These are phyloP conservation scores for Caerostris extrusa DNA, from an alignment of 1,140 invertebrate genomes.

Conservation along the genomic window DNA sequence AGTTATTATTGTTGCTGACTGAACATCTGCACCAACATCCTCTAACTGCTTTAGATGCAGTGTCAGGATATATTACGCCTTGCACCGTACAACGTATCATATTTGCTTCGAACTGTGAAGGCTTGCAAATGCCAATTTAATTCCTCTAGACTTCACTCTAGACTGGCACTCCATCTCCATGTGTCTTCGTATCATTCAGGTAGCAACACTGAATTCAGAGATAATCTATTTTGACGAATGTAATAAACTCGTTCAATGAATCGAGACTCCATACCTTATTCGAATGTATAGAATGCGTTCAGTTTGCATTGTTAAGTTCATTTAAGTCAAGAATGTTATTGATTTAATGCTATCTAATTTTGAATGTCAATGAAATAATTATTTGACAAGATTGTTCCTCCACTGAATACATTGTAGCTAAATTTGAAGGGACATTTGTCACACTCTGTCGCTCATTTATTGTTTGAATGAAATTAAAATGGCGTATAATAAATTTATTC, in stretches of 20 bases:
- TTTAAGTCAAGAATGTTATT: neutral
- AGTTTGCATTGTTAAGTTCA: neutral
- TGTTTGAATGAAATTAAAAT: no score
- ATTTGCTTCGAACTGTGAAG: neutral
- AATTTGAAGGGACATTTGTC: no score
- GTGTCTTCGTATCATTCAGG: neutral
- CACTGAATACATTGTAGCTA: no score
- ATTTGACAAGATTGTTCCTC: neutral
- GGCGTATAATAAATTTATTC: no score
- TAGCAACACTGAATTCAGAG: neutral
- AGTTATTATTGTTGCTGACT: no score
- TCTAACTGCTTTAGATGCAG: neutral
- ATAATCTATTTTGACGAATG: neutral
- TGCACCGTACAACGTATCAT: neutral
- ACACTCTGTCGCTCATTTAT: no score
- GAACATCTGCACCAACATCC: neutral
- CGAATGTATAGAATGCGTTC: neutral
- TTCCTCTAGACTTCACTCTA: neutral
- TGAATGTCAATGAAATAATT: neutral
- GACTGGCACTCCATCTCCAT: neutral
- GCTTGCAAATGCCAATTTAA: constrained; percentile 22
- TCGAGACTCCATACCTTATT: neutral
- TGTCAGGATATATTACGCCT: neutral
- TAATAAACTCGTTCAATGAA: neutral
- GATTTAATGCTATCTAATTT: neutral